Evolutionary conservation across 2,888 invertebrate species (phyloP).

Genomic region (Cephus sareptanus): DNA sequence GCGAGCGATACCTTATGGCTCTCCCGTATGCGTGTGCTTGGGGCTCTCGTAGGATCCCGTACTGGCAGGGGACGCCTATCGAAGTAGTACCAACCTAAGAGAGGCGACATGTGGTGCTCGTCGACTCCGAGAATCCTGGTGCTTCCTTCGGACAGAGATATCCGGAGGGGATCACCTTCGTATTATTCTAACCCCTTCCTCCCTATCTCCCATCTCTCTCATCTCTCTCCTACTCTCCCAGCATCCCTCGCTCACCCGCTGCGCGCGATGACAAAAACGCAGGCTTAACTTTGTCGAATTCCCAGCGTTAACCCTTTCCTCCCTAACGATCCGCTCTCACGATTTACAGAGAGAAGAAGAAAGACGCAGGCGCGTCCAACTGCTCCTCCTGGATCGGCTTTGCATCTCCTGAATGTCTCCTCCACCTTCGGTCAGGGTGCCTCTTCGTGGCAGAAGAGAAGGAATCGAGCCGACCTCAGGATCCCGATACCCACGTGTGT

Average conservation of each 20-base stretch:
- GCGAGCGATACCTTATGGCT: constrained; percentile 11
- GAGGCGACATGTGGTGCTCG: constrained; percentile 2
- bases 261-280: constrained; percentile 22
- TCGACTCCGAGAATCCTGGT: not conserved
- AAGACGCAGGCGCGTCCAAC: not conserved
- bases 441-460: not conserved
- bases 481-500: not conserved
- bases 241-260: constrained; percentile 14
- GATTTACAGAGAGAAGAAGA: not conserved
- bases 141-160: not conserved
- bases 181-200: not conserved
- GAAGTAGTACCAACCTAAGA: not conserved
- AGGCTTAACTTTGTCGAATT: constrained; percentile 18
- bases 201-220: not conserved
- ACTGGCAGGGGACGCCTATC: not conserved
- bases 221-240: not conserved
- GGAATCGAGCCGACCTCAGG: not conserved
- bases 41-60: not conserved
- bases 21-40: not conserved
- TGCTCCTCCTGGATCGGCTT: not conserved
- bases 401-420: not conserved
- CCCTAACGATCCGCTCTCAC: not conserved
- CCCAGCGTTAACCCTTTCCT: constrained; percentile 13
- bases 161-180: not conserved
- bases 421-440: not conserved